These are phyloP conservation scores for Arrhopalites spinosus DNA, from an alignment of 2,888 invertebrate genomes.

Conservation along the genomic window DNA sequence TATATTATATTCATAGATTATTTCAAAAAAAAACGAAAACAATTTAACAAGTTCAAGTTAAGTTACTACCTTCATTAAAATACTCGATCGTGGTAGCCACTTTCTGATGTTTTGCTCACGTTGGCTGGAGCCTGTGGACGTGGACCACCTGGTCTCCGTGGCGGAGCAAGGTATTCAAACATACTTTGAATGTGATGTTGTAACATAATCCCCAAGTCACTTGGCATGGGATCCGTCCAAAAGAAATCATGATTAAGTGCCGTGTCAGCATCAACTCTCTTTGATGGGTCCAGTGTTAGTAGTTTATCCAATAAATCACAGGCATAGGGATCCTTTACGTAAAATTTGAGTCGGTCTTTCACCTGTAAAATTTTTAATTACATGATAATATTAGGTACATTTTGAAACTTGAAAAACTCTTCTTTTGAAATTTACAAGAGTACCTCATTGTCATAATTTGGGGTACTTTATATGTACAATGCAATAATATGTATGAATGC, in stretches of 20 bases:
- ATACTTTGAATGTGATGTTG: conserved; percentile 88
- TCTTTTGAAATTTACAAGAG: too few species aligned
- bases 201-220: conserved; percentile 87
- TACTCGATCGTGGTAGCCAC: conserved; percentile 54
- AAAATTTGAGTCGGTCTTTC: conserved; percentile 82
- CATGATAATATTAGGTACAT: neutral
- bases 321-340: conserved; percentile 88
- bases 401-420: neutral
- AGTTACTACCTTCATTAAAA: conserved; percentile 43
- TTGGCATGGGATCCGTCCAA: conserved; percentile 97
- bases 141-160: conserved; percentile 61
- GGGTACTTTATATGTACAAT: neutral
- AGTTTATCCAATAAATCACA: conserved; percentile 92
- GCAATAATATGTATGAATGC: conserved; percentile 15
- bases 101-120: conserved; percentile 44
- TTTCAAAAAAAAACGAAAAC: neutral
- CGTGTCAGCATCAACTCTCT: conserved; percentile 84
- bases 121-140: conserved; percentile 43
- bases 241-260: conserved; percentile 98
- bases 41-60: neutral
- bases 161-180: conserved; percentile 89
- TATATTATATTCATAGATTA: neutral
- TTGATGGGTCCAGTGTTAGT: conserved; percentile 87
- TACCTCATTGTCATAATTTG: neutral
- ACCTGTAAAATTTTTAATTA: conserved; percentile 63